Percentiles rank a stretch among this genome's conserved stretches.
These are phyloP conservation scores for Tanaodytes sp. DNA, from an alignment of 2,888 invertebrate genomes.

Conservation along the genomic window DNA sequence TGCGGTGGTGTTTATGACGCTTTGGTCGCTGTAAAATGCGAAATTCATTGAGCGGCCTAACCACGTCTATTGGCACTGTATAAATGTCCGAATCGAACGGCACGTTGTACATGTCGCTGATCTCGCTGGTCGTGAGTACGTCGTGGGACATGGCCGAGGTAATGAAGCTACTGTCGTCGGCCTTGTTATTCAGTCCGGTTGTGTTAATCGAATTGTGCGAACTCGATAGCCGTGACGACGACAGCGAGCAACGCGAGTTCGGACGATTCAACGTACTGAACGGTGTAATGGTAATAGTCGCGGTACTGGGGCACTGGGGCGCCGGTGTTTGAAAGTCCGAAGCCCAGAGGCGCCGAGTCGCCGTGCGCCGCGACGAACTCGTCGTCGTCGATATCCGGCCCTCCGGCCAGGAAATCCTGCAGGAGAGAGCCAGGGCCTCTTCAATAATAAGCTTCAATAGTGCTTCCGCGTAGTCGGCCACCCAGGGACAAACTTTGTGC, in stretches of 20 bases:
- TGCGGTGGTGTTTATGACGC: slow-evolving; percentile 72
- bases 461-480: slow-evolving; percentile 73
- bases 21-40: slow-evolving; percentile 74
- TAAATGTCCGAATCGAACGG: slow-evolving; percentile 92
- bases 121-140: slow-evolving; percentile 84
- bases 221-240: slow-evolving; percentile 85
- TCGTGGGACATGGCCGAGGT: slow-evolving; percentile 92
- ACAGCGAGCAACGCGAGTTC: slow-evolving; percentile 83
- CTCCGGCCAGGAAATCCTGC: slow-evolving; percentile 71
- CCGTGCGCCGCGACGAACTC: slow-evolving; percentile 57
- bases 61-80: slow-evolving; percentile 88
- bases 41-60: slow-evolving; percentile 76
- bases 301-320: slow-evolving; percentile 66
- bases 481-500: slow-evolving; percentile 58
- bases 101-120: slow-evolving; percentile 87
- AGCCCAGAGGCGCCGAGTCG: slow-evolving; percentile 72
- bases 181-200: slow-evolving; percentile 79
- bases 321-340: slow-evolving; percentile 78
- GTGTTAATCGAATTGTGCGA: slow-evolving; percentile 83
- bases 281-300: slow-evolving; percentile 69
- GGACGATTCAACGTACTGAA: slow-evolving; percentile 76
- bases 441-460: slow-evolving; percentile 74
- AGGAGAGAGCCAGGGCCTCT: slow-evolving; percentile 74
- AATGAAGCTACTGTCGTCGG: slow-evolving; percentile 89
- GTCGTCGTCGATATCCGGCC: slow-evolving; percentile 63